Evolutionary conservation across 1,140 invertebrate species (phyloP).

Genomic region (Drosophila jambulina): DNA sequence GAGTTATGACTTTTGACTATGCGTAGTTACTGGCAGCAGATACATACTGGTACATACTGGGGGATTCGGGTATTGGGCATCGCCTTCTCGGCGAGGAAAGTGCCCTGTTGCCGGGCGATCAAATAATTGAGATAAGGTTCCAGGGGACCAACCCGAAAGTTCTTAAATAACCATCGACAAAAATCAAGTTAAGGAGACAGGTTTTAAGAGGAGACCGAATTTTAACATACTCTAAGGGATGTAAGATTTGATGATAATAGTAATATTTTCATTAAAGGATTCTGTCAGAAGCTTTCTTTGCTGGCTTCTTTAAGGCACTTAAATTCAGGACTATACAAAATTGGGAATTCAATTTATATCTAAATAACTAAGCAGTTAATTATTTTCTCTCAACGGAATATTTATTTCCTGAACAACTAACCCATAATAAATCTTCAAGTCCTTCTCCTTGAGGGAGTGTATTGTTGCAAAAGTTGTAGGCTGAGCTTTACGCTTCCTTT

Average conservation of each 20-base stretch:
- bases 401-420: neutral
- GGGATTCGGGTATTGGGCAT: conserved; percentile 1
- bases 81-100: neutral
- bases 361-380: neutral
- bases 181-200: conserved; percentile 14
- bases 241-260: neutral
- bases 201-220: neutral
- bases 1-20: conserved; percentile 2
- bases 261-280: neutral
- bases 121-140: conserved; percentile 76
- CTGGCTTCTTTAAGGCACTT: neutral
- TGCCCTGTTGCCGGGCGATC: conserved; percentile 47
- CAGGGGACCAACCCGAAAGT: conserved; percentile 34
- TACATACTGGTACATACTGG: neutral
- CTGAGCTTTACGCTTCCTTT: conserved; percentile 64
- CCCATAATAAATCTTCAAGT: neutral
- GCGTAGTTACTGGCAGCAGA: conserved; percentile 2
- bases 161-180: conserved; percentile 19
- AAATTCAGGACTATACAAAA: too few species aligned
- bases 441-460: neutral
- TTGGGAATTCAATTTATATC: neutral
- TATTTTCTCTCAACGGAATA: neutral
- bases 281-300: neutral
- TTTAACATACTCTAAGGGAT: neutral
- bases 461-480: conserved; percentile 52